phyloP scores from a whole-genome alignment of 2,888 invertebrate genomes.

The Listrodromus nycthemerus region DNA sequence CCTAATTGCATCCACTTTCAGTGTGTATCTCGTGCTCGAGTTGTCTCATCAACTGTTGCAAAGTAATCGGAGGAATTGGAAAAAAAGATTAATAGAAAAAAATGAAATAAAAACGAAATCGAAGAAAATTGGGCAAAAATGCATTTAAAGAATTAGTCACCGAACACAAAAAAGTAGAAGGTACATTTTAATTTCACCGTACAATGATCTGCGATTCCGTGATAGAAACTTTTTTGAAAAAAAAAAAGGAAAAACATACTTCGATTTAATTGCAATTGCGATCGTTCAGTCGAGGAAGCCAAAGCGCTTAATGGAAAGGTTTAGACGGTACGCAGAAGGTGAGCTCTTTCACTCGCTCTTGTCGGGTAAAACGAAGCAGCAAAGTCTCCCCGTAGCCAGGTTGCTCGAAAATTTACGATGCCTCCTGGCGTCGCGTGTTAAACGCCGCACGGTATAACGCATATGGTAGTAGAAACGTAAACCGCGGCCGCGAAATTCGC shows the following conservation, averaged over 20 bases:
- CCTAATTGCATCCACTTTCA: conserved; percentile 47
- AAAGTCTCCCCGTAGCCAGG: conserved; percentile 68
- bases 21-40: not conserved
- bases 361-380: conserved; percentile 45
- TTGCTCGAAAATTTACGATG: conserved; percentile 69
- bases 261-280: conserved; percentile 29
- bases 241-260: not conserved
- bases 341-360: conserved; percentile 45
- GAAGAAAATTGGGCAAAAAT: not conserved
- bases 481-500: conserved; percentile 74
- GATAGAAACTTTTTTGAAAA: not conserved
- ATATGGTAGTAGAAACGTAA: conserved; percentile 71
- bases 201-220: not conserved
- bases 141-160: not conserved
- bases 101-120: not conserved
- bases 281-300: not conserved
- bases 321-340: conserved; percentile 28
- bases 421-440: conserved; percentile 62
- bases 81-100: not conserved
- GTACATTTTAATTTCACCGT: not conserved
- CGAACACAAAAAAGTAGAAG: not conserved
- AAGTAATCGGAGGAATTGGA: not conserved
- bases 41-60: not conserved
- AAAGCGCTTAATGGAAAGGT: conserved; percentile 37
- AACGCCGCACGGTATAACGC: conserved; percentile 63